A percentile compares a stretch with the other conserved stretches of the same genome.
Evolutionary conservation across 2,888 invertebrate species (phyloP).

Genomic region (Limnephilus rhombicus): DNA sequence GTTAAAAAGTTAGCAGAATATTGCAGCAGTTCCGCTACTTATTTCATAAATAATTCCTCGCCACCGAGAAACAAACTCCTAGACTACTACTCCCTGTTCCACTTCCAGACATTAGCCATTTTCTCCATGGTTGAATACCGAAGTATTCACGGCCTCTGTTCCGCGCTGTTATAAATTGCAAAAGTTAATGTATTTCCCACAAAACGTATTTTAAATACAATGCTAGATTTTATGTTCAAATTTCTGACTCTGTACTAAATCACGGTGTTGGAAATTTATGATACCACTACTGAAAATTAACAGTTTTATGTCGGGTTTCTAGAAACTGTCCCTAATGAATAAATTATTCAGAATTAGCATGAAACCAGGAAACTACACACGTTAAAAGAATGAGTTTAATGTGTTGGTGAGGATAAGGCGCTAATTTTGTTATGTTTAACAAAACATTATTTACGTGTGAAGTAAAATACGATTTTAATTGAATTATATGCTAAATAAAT

Average conservation of each 20-base stretch:
- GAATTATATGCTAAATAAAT: not conserved
- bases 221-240: not conserved
- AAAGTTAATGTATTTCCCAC: slow-evolving; percentile 16
- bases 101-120: slow-evolving; percentile 12
- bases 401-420: not conserved
- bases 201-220: slow-evolving; percentile 20
- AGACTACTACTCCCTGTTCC: slow-evolving; percentile 4
- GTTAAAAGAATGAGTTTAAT: not conserved
- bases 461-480: not conserved
- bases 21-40: slow-evolving; percentile 29
- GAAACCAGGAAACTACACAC: not conserved
- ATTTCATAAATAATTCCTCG: slow-evolving; percentile 48
- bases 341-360: not conserved
- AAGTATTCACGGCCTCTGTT: not conserved
- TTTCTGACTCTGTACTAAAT: not conserved
- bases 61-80: slow-evolving; percentile 44
- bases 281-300: not conserved
- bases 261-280: slow-evolving; percentile 4
- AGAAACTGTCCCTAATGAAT: not conserved
- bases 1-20: slow-evolving; percentile 3
- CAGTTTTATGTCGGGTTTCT: not conserved
- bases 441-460: not conserved
- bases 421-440: not conserved
- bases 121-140: slow-evolving; percentile 1
- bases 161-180: not conserved